A percentile compares a stretch with the other conserved stretches of the same genome.
Conservation (phyloP, 2,113 vertebrate genomes). For the Xenotilapia longispinis region DNA sequence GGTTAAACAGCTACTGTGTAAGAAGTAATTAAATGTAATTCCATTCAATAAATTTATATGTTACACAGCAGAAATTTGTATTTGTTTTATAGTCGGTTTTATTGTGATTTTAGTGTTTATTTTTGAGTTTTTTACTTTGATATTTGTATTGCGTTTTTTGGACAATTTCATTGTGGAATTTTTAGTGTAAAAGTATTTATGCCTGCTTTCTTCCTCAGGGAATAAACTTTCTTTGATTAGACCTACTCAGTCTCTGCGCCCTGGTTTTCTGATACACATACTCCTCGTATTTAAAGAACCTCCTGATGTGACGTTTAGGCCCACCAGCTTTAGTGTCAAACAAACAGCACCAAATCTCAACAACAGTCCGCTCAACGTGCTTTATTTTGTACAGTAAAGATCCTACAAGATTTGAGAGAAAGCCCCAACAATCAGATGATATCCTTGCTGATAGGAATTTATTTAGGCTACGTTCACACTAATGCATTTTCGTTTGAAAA, state of each 20-base stretch:
- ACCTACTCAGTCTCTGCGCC: background rate
- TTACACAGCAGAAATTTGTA: background rate
- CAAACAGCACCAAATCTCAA: background rate
- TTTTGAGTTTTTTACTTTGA: background rate
- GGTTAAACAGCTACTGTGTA: background rate
- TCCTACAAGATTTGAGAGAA: background rate
- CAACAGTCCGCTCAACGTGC: accelerated
- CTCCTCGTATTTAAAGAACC: background rate
- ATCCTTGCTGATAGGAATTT: background rate
- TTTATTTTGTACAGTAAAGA: background rate
- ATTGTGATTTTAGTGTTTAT: background rate
- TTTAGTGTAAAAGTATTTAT: background rate
- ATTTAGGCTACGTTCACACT: background rate
- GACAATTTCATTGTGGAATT: background rate
- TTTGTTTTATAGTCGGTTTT: background rate
- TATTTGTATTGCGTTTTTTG: accelerated
- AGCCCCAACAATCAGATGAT: background rate
- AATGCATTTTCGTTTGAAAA: accelerated
- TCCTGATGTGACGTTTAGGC: background rate
- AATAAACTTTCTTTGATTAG: background rate
- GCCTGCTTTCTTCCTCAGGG: background rate
- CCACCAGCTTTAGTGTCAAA: background rate
- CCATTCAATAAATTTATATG: background rate
- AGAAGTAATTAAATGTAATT: background rate
- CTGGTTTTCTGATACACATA: background rate